A percentile compares a stretch with the other conserved stretches of the same genome.
Evolutionary conservation across 2,888 invertebrate genomes (phyloP).

Genomic region (Oligia strigilis): DNA sequence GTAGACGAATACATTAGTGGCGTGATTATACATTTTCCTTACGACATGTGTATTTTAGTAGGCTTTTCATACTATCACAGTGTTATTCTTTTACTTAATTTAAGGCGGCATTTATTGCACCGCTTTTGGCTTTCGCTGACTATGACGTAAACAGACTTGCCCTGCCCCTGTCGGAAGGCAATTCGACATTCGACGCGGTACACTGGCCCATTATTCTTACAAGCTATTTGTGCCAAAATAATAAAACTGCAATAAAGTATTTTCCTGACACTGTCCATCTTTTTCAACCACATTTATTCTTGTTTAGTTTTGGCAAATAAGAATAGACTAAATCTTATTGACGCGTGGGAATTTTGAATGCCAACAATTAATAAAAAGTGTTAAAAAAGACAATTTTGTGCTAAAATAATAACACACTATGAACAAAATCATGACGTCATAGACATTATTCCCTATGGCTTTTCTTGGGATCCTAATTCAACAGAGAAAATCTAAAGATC

Average conservation of each 20-base stretch:
- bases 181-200: not conserved
- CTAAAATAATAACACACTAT: not conserved
- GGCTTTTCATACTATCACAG: too few relatives aligned
- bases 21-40: not conserved
- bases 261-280: not conserved
- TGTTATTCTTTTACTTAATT: not conserved
- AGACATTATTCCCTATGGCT: not conserved
- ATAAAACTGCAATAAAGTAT: not conserved
- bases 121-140: not conserved
- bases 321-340: too few relatives aligned
- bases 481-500: not conserved
- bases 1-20: not conserved
- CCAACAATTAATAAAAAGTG: not conserved
- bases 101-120: not conserved
- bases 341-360: not conserved
- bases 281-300: not conserved
- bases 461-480: not conserved
- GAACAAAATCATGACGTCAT: not conserved
- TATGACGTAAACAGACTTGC: constrained; percentile 11
- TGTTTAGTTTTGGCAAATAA: not conserved
- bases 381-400: not conserved
- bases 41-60: not conserved
- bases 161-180: not conserved
- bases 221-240: not conserved
- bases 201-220: not conserved